Base-by-base conservation (phyloP, 2,888 invertebrate genomes). In the Oxystoma pomonae region DNA sequence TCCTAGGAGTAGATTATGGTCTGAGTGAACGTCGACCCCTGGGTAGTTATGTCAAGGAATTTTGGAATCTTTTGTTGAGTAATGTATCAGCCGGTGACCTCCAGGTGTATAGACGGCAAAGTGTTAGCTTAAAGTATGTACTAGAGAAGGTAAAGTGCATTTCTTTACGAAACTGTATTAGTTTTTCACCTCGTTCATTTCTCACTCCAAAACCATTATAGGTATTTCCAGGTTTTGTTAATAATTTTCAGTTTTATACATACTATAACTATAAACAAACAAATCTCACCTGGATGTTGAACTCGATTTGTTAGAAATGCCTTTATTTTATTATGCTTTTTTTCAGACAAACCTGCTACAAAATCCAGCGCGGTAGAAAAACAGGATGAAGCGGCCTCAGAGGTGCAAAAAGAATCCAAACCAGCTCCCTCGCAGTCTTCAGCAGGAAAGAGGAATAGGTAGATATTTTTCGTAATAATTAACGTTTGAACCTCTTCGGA, bases 381-480 rank as follows among this genome's bases (percentile, higher is more conserved):
- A 56, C 18, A 20, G 16, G 53, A 7, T 3, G 59, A 12, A 20
- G 65, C 60, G n/a, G 52, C 58, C 20, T 35, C 65, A 64, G 21
- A 56, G 9, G 68, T 65, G 16, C 65, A 64, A 52, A 74, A 75
- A 61, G 69, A 71, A 61, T 67, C 72, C 2, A 69, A 72, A 35
- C 70, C 74, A 49, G 71, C 71, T 57, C 71, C 71, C 55, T 62
- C 71, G 7, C 35, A 35, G 52, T 66, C 19, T 57, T 65, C 58
- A 49, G 56, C 59, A 62, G 68, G 57, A 60, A 60, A 65, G n/a
- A 64, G 57, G 21, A 67, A 59, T 58, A 62, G 35, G 35, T 35
- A 35, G 35, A 12, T 35, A 12, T 35, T 35, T 3, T 35, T 12
- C 5, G 3, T 35, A 35, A 35, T 35, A n/a, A n/a, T n/a, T n/a